These are phyloP conservation scores for Galerucella calmariensis DNA, from an alignment of 2,888 invertebrate genomes.

Conservation along the genomic window DNA sequence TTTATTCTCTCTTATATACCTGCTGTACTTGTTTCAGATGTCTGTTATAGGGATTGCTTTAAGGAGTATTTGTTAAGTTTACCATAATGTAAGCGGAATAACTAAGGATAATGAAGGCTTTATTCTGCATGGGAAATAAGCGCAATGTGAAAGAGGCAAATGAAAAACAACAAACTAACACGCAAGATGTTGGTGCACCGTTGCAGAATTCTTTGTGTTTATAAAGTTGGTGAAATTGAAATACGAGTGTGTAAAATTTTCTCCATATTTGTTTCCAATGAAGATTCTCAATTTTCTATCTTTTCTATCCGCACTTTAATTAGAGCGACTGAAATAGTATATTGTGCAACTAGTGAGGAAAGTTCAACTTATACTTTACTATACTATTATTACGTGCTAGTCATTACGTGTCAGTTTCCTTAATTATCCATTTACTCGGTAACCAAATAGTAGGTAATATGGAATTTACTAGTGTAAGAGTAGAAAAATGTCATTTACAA, in stretches of 20 bases:
- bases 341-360: too few species aligned
- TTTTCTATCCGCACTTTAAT: too few species aligned
- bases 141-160: conserved; percentile 8
- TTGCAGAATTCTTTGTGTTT: neutral
- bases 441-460: too few species aligned
- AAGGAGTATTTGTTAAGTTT: conserved; percentile 19
- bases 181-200: neutral
- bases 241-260: neutral
- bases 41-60: conserved; percentile 17
- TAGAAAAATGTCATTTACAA: too few species aligned
- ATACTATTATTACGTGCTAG: too few species aligned
- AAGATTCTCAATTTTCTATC: too few species aligned
- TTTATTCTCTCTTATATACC: conserved; percentile 5
- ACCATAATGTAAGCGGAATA: conserved; percentile 15
- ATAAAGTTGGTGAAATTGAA: neutral
- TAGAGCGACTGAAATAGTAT: too few species aligned
- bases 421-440: too few species aligned
- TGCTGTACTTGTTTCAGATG: conserved; percentile 8
- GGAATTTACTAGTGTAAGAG: too few species aligned
- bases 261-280: too few species aligned
- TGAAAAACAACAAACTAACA: conserved; percentile 22
- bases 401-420: too few species aligned
- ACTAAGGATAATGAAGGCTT: conserved; percentile 22
- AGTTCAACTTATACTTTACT: too few species aligned
- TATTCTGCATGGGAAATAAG: conserved; percentile 19